Evolutionary conservation across 53 echinoderm and acorn worm genomes (phyloP).

Genomic region (Apostichopus leukothele): DNA sequence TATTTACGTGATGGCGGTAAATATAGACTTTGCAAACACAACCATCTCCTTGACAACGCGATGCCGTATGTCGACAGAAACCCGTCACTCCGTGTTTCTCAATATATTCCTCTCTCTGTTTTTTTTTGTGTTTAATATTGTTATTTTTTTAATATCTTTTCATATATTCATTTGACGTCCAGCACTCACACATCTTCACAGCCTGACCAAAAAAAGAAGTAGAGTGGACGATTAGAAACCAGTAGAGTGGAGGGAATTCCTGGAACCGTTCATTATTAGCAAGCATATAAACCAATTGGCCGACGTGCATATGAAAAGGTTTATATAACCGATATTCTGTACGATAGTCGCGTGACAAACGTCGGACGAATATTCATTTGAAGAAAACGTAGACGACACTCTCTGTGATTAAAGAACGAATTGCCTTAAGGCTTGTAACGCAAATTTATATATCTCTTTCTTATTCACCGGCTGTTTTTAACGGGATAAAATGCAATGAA

Average conservation of each 20-base stretch:
- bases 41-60: no score
- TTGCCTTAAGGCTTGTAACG: slow-evolving; percentile 4
- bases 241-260: background rate
- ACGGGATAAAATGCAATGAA: no score
- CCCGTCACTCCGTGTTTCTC: no score
- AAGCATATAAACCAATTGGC: background rate
- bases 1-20: no score
- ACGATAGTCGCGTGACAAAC: slow-evolving; percentile 14
- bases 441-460: no score
- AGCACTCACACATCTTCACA: background rate
- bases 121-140: no score
- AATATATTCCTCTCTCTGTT: no score
- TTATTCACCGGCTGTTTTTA: no score
- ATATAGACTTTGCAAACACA: no score
- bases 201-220: background rate
- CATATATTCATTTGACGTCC: no score
- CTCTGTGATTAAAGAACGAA: background rate
- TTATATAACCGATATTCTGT: background rate
- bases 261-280: background rate
- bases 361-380: slow-evolving; percentile 2
- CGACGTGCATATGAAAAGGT: background rate
- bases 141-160: no score
- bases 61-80: no score
- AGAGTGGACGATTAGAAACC: background rate
- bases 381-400: background rate